Evolutionary conservation across 2,113 vertebrate genomes (phyloP).

Genomic region (Gymnocephalus cernua): DNA sequence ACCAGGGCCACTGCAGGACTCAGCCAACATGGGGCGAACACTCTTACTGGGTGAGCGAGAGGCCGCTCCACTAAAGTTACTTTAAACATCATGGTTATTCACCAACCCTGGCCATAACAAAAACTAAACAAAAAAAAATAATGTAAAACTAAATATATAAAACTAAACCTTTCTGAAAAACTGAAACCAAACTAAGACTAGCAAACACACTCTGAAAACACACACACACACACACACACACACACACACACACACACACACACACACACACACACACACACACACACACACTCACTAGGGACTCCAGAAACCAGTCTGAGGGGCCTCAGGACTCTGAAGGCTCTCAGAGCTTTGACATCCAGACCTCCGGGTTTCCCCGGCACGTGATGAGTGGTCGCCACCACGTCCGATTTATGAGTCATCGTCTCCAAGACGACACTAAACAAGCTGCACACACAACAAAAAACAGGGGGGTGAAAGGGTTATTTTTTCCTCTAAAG

Average conservation of each 20-base stretch:
- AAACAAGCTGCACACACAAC: constrained; percentile 85
- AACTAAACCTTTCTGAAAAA: too few relatives aligned
- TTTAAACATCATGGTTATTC: too few relatives aligned
- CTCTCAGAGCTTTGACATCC: constrained; percentile 93
- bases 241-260: constrained; percentile 72
- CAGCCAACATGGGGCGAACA: too few relatives aligned
- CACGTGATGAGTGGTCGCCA: constrained; percentile 85
- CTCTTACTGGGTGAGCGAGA: too few relatives aligned
- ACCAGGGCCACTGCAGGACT: too few relatives aligned
- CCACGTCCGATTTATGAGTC: constrained; percentile 87
- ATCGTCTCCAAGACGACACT: constrained; percentile 92
- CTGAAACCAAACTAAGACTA: too few relatives aligned
- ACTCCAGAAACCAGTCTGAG: constrained; percentile 94
- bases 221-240: constrained; percentile 32
- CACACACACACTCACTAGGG: constrained; percentile 87
- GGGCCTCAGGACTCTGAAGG: constrained; percentile 93
- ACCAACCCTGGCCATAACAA: too few relatives aligned
- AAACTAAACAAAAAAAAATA: too few relatives aligned
- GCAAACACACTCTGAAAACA: constrained; percentile 88
- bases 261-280: constrained; percentile 43
- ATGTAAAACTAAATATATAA: too few relatives aligned
- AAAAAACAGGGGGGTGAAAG: too few relatives aligned
- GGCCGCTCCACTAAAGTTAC: too few relatives aligned
- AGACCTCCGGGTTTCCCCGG: constrained; percentile 93
- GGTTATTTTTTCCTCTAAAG: too few relatives aligned